Conservation (phyloP, 2,797 vertebrate species). For the Yasuhikotakia modesta region DNA sequence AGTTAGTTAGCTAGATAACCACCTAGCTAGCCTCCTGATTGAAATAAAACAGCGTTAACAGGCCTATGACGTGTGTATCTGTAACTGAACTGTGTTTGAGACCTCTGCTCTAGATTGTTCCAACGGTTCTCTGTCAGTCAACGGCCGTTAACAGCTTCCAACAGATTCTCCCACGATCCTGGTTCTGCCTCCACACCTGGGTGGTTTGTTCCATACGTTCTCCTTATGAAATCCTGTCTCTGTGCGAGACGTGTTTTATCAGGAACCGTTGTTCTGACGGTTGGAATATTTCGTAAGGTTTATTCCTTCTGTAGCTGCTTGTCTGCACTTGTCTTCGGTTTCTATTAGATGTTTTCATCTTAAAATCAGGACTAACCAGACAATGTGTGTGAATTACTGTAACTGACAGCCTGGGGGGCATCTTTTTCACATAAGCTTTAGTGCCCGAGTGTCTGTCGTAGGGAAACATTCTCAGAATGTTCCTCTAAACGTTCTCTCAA, state of each 20-base stretch:
- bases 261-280: slow-evolving; percentile 19
- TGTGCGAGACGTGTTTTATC: slow-evolving; percentile 38
- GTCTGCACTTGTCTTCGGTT: slow-evolving; percentile 36
- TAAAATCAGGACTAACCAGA: slow-evolving; percentile 52
- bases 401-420: slow-evolving; percentile 49
- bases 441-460: slow-evolving; percentile 1
- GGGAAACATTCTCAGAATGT: too few relatives aligned
- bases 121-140: slow-evolving; percentile 13
- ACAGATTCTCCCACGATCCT: neutral
- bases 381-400: slow-evolving; percentile 29
- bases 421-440: neutral
- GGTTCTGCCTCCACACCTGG: neutral
- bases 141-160: neutral
- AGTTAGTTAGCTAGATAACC: too few relatives aligned
- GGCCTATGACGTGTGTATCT: neutral
- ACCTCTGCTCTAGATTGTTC: neutral
- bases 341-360: slow-evolving; percentile 31
- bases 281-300: slow-evolving; percentile 33
- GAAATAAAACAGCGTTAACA: neutral
- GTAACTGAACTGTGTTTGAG: neutral
- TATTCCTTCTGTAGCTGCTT: slow-evolving; percentile 18
- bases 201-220: neutral
- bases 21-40: too few relatives aligned
- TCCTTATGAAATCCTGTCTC: slow-evolving; percentile 11
- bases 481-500: too few relatives aligned